phyloP scores from a whole-genome alignment of 2,888 invertebrate genomes.

The Trachelus iudaicus region DNA sequence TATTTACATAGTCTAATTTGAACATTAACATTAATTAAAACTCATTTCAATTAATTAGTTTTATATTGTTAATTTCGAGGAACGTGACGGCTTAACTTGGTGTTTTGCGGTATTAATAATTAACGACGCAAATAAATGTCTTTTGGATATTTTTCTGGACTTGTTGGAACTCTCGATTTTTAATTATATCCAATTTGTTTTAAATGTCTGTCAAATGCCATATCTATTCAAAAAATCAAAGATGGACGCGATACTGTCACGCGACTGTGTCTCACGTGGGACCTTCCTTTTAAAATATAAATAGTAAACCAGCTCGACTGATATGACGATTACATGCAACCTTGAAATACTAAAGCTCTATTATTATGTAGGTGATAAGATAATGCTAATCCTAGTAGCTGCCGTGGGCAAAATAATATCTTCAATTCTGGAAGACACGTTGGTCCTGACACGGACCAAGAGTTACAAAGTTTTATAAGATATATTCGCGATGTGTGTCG shows the following conservation, averaged over 20 bases:
- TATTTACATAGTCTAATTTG: background rate
- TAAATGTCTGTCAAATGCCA: background rate
- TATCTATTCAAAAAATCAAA: background rate
- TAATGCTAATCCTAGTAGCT: constrained; percentile 26
- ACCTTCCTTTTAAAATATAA: background rate
- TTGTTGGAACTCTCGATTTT: background rate
- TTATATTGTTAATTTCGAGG: no score
- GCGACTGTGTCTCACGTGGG: background rate
- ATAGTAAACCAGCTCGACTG: background rate
- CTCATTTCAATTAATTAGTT: background rate
- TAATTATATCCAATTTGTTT: background rate
- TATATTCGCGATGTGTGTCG: constrained; percentile 8
- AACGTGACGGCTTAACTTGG: background rate
- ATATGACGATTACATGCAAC: background rate
- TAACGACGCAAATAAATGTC: background rate
- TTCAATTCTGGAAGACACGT: constrained; percentile 56
- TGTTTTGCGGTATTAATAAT: background rate
- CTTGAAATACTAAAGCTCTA: background rate
- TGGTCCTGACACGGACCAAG: constrained; percentile 17
- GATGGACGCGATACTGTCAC: background rate
- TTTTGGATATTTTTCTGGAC: background rate
- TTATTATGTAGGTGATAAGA: background rate
- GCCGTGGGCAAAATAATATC: constrained; percentile 53
- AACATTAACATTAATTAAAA: background rate
- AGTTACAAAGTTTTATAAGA: constrained; percentile 1